Evolutionary conservation across 2,113 vertebrate species (phyloP).

Genomic region (Trochalopteron elliotii): DNA sequence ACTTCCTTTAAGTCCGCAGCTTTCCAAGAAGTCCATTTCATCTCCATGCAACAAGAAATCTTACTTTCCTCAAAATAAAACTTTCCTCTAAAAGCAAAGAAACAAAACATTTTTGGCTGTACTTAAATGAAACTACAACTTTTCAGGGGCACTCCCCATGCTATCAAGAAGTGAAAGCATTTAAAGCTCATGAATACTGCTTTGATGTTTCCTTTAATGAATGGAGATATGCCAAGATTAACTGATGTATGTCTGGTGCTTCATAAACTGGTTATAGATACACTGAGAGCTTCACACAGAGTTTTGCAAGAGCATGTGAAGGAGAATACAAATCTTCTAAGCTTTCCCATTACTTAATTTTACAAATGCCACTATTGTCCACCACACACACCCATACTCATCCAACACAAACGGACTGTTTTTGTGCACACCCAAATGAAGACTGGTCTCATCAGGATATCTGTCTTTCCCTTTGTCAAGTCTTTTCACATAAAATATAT

Average conservation of each 20-base stretch:
- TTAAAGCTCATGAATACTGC: neutral
- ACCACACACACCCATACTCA: neutral
- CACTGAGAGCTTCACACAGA: neutral
- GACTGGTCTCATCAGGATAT: neutral
- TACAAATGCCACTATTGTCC: neutral
- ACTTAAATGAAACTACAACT: neutral
- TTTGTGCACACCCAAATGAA: neutral
- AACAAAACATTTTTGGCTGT: neutral
- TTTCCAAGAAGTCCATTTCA: neutral
- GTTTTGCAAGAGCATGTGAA: neutral
- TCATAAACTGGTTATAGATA: neutral
- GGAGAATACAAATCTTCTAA: neutral
- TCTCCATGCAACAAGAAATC: neutral
- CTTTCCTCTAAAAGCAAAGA: neutral
- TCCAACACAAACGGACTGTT: neutral
- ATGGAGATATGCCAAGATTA: neutral
- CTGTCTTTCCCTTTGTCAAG: neutral
- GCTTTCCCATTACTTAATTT: neutral
- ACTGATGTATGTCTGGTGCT: neutral
- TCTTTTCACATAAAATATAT: neutral
- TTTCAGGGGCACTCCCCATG: neutral
- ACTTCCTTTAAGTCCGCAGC: neutral
- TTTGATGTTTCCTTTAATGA: neutral
- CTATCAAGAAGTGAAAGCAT: neutral
- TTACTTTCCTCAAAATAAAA: neutral